phyloP scores from a whole-genome alignment of 2,797 vertebrate genomes.

The Petrocephalus sullivani region DNA sequence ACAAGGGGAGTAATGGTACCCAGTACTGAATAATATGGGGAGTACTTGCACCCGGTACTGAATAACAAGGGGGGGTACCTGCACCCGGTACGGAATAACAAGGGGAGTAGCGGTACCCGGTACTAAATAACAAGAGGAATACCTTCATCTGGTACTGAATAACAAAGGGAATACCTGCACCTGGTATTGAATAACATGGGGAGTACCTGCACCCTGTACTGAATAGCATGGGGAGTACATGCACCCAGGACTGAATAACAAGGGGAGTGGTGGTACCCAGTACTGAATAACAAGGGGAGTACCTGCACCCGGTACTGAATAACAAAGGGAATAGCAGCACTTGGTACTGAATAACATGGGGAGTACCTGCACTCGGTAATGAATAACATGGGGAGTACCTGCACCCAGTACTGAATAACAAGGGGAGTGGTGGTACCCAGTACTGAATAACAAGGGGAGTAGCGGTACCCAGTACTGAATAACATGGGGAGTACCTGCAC shows the following conservation, averaged over 20 bases:
- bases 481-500: neutral
- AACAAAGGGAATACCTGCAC: no score
- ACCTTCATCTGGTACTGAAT: no score
- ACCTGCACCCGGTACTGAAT: neutral
- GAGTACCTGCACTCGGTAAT: no score
- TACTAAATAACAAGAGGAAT: no score
- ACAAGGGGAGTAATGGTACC: no score
- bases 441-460: neutral
- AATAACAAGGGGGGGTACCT: neutral
- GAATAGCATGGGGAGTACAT: neutral
- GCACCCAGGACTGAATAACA: neutral
- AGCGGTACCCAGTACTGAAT: neutral
- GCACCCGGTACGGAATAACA: neutral
- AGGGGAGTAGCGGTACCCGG: rapidly evolving
- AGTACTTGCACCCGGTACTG: rapidly evolving
- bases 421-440: no score
- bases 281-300: neutral
- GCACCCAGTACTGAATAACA: no score
- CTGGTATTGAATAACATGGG: neutral
- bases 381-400: no score
- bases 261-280: neutral
- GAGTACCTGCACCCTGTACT: neutral
- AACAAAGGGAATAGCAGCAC: no score
- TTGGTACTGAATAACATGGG: no score
- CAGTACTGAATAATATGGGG: neutral